A percentile compares a stretch with the other conserved stretches of the same genome.
phyloP scores from a whole-genome alignment of 2,888 invertebrate genomes.

The Pteria penguin region DNA sequence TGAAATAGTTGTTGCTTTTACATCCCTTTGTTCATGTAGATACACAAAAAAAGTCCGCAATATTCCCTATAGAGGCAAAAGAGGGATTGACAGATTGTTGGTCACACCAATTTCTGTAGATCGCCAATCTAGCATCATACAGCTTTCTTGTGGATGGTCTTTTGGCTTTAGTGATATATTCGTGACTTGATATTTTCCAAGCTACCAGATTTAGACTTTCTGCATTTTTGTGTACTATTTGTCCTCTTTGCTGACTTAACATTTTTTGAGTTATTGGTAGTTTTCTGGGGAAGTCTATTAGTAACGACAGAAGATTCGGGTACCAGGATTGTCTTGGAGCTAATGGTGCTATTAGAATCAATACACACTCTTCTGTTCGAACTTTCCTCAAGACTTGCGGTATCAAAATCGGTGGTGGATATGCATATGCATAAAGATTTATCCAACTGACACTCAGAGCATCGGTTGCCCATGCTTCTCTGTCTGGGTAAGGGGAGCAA shows the following conservation, averaged over 20 bases:
- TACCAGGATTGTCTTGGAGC: neutral
- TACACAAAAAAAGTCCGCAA: conserved; percentile 37
- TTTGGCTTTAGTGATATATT: conserved; percentile 34
- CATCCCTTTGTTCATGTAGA: neutral
- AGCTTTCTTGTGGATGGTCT: conserved; percentile 43
- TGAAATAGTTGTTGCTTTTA: conserved; percentile 16
- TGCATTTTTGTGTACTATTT: conserved; percentile 41
- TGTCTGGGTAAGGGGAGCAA: neutral
- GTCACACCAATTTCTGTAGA: conserved; percentile 49
- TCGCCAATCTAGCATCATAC: conserved; percentile 38
- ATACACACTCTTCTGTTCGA: conserved; percentile 2
- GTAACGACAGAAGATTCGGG: conserved; percentile 6
- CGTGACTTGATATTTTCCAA: conserved; percentile 41
- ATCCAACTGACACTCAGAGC: neutral
- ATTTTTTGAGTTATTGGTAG: conserved; percentile 12
- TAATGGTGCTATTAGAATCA: neutral
- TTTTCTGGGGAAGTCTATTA: conserved; percentile 28
- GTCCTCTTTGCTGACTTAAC: conserved; percentile 25
- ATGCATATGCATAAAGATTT: neutral
- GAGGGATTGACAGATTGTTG: conserved; percentile 37
- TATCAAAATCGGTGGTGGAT: conserved; percentile 3
- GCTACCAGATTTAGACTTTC: conserved; percentile 38
- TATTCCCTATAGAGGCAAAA: conserved; percentile 34
- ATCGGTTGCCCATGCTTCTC: neutral
- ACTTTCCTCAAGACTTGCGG: conserved; percentile 5